Evolutionary conservation across 2,797 vertebrate species (phyloP).

Genomic region (Epinephelus awoara): DNA sequence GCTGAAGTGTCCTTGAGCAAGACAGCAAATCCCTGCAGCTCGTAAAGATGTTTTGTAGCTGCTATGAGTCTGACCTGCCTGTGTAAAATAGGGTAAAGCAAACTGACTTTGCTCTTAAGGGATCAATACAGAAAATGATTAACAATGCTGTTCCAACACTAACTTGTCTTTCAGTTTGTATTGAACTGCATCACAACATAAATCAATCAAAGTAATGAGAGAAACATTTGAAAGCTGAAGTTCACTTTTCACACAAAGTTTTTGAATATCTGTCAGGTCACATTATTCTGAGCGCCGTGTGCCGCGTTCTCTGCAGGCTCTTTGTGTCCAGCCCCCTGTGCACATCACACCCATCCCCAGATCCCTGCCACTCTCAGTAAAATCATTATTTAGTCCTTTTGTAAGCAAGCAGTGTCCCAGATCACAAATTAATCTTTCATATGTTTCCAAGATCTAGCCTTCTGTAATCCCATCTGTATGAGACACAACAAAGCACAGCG

Average conservation of each 20-base stretch:
- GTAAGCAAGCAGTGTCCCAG: slow-evolving; percentile 89
- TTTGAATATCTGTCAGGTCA: slow-evolving; percentile 71
- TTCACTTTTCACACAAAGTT: slow-evolving; percentile 68
- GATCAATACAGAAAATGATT: slow-evolving; percentile 44
- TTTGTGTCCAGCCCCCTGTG: slow-evolving; percentile 71
- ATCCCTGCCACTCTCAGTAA: slow-evolving; percentile 84
- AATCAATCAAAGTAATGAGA: slow-evolving; percentile 47
- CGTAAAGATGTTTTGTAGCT: slow-evolving; percentile 32
- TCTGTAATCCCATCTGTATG: slow-evolving; percentile 91
- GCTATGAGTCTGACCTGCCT: slow-evolving; percentile 45
- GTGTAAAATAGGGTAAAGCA: slow-evolving; percentile 26
- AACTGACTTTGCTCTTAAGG: slow-evolving; percentile 31
- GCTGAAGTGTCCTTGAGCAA: slow-evolving; percentile 57
- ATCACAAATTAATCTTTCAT: slow-evolving; percentile 92
- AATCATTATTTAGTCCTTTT: slow-evolving; percentile 90
- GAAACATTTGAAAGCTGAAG: slow-evolving; percentile 39
- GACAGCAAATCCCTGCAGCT: slow-evolving; percentile 51
- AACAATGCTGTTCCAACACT: slow-evolving; percentile 21
- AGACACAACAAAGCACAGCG: slow-evolving; percentile 89
- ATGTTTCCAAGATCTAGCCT: slow-evolving; percentile 90
- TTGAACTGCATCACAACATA: slow-evolving; percentile 20
- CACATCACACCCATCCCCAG: slow-evolving; percentile 76
- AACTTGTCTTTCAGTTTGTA: slow-evolving; percentile 31
- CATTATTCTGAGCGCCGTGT: slow-evolving; percentile 57
- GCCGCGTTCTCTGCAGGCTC: slow-evolving; percentile 65